A percentile compares a stretch with the other conserved stretches of the same genome.
These are phyloP conservation scores for Hydrophis major DNA, from an alignment of 2,797 vertebrate genomes.

Conservation along the genomic window DNA sequence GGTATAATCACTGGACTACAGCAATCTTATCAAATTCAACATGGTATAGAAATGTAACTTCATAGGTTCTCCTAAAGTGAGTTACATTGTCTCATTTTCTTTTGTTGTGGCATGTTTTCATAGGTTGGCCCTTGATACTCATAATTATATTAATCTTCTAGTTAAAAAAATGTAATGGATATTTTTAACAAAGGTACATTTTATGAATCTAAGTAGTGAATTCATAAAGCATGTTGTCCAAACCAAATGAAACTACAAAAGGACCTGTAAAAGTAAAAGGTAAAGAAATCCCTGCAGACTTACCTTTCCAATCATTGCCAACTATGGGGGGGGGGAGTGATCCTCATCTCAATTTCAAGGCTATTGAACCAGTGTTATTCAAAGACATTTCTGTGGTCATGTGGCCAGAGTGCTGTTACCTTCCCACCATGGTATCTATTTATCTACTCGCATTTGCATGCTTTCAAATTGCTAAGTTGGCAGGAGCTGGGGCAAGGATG, in stretches of 20 bases:
- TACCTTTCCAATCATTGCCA: background rate
- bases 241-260: background rate
- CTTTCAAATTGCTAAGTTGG: background rate
- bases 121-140: background rate
- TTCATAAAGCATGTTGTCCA: background rate
- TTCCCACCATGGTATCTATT: background rate
- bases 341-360: background rate
- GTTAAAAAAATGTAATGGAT: background rate
- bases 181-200: background rate
- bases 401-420: background rate
- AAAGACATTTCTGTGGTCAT: background rate
- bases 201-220: background rate
- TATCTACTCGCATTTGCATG: background rate
- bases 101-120: background rate
- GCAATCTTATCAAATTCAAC: background rate
- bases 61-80: background rate
- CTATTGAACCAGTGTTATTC: background rate
- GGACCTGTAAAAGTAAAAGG: background rate
- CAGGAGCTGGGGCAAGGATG: background rate
- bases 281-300: background rate
- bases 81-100: background rate
- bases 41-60: background rate
- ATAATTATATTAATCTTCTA: background rate
- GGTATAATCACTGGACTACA: background rate
- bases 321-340: background rate